Base-by-base conservation (phyloP, 2,113 vertebrate species). In the Seriola dumerili region DNA sequence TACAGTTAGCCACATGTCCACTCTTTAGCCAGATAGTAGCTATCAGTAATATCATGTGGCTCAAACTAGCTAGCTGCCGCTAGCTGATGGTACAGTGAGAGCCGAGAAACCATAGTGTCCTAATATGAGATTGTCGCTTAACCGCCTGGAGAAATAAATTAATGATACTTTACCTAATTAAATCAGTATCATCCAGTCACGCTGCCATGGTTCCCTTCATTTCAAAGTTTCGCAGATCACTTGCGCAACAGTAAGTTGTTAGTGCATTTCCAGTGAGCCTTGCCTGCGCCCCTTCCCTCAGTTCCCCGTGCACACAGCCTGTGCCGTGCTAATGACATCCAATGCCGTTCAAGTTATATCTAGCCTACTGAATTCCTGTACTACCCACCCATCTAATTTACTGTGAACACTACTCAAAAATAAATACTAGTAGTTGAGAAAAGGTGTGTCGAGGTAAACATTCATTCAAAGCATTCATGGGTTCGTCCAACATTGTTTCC, bases 91-190 rank as follows among this genome's bases (percentile, higher is more conserved):
- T 46, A 32, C 32, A 67, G 36, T 25, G 58, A 36, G 38, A 81
- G 19, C 46, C 12, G 16, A 64, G 42, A 65, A 78, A 77, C 40
- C 4, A 38, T 3, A 54, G 44, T 36, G 70, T 86, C 40, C 34
- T 25, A 7, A 10, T 10, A 21, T 29, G 62, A 72, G 16, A 72
- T 7, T 8, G 40, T 25, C 25, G 14, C 6, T 14, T 16, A 5
- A 50, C 13, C 16, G 12, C 21, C 3, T 7, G 17, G 11, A 48
- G 1, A 72, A 68, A 86, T 19, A 1, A 80, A 67, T 58, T 16
- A 69, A 65, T 58, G 29, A 44, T 67, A 64, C 70, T 6, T 81
- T 88, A 94, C 93, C 87, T 42, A 13, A 17, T 59, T 64, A 25
- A 48, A 21, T 40, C 59, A 8, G 38, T 44, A 0, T 38, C 46